These are phyloP conservation scores for Balaeniceps rex DNA, from an alignment of 2,113 vertebrate species.

Conservation along the genomic window DNA sequence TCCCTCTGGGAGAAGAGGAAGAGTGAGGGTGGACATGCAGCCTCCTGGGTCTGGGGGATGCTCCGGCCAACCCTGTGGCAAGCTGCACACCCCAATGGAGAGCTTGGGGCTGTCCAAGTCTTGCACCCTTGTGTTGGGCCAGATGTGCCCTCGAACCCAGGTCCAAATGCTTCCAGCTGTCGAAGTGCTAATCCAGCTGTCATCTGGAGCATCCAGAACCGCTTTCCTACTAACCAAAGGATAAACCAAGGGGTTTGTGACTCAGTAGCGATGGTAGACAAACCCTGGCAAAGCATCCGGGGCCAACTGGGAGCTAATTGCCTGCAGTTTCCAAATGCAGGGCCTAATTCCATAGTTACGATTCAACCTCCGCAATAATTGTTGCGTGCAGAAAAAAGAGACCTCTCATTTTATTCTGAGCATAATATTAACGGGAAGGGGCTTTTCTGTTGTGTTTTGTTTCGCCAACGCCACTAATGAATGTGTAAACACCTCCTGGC, in stretches of 20 bases:
- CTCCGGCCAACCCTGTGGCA: background rate
- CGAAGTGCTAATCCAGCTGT: background rate
- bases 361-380: background rate
- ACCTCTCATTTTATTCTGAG: background rate
- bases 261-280: background rate
- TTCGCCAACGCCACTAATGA: conserved; percentile 27
- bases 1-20: background rate
- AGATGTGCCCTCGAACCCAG: background rate
- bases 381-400: background rate
- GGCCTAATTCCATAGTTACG: background rate
- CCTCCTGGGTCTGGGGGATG: background rate
- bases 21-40: background rate
- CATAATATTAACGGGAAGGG: background rate
- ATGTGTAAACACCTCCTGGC: conserved; percentile 57
- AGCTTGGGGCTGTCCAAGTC: background rate
- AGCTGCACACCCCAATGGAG: background rate
- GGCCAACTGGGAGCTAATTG: background rate
- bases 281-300: background rate
- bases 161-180: background rate
- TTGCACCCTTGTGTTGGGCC: background rate
- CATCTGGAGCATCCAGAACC: background rate
- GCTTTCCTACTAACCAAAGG: background rate
- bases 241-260: background rate
- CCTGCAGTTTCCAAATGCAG: background rate
- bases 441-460: conserved; percentile 19